Percentiles rank a stretch among this genome's conserved stretches.
Conservation (phyloP, 2,888 invertebrate species). For the Junonia oenone region DNA sequence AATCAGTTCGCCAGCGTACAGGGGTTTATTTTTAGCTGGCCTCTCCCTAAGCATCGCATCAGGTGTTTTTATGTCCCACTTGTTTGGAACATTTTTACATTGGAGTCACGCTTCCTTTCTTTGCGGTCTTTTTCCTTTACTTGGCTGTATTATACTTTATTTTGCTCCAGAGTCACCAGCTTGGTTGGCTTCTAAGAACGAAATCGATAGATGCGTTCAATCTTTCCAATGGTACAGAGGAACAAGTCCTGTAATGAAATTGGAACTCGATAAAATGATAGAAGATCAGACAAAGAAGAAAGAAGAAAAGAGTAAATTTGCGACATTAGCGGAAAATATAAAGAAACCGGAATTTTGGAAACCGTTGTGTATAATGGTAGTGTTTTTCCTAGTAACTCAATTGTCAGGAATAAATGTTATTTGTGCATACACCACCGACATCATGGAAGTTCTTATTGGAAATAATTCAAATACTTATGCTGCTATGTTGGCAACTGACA, state of each 20-base stretch:
- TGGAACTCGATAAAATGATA: slow-evolving; percentile 73
- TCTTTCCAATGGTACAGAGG: slow-evolving; percentile 83
- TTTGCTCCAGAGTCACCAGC: slow-evolving; percentile 84
- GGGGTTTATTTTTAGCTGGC: slow-evolving; percentile 82
- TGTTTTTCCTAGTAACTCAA: slow-evolving; percentile 83
- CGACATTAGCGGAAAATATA: slow-evolving; percentile 57
- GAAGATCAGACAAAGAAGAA: slow-evolving; percentile 56
- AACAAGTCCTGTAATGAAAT: slow-evolving; percentile 57
- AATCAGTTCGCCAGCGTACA: slow-evolving; percentile 78
- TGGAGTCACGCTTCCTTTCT: slow-evolving; percentile 81
- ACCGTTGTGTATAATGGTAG: slow-evolving; percentile 80
- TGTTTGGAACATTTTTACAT: slow-evolving; percentile 81
- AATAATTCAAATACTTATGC: slow-evolving; percentile 73
- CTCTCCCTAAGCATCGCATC: slow-evolving; percentile 81
- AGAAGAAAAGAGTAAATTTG: slow-evolving; percentile 48
- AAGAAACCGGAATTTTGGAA: slow-evolving; percentile 80
- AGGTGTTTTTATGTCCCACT: slow-evolving; percentile 83
- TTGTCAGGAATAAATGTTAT: slow-evolving; percentile 85
- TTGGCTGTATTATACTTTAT: slow-evolving; percentile 73
- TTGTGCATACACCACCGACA: slow-evolving; percentile 84
- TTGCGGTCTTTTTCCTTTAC: slow-evolving; percentile 73
- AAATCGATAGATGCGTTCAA: slow-evolving; percentile 76
- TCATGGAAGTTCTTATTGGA: slow-evolving; percentile 81
- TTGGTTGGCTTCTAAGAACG: slow-evolving; percentile 82
- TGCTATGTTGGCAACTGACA: slow-evolving; percentile 83